A percentile compares a stretch with the other conserved stretches of the same genome.
Conservation (phyloP, 2,113 vertebrate species). For the Hypomesus transpacificus region DNA sequence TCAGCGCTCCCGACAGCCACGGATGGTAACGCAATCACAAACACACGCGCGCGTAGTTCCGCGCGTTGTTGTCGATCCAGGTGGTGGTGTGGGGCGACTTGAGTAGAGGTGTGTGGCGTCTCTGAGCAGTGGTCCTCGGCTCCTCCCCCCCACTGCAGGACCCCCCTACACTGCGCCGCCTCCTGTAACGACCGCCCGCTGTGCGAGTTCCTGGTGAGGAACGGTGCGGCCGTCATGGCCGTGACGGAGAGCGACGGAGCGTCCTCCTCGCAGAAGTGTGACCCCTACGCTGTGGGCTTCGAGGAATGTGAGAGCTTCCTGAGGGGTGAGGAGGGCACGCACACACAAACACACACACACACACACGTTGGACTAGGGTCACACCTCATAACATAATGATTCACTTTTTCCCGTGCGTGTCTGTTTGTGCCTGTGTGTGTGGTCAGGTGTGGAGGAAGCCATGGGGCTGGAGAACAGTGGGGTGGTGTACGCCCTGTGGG, state of each 20-base stretch:
- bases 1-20: constrained; percentile 87
- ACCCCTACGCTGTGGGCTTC: constrained; percentile 80
- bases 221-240: constrained; percentile 81
- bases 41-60: no score
- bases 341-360: background rate
- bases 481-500: constrained; percentile 85
- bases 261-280: constrained; percentile 84
- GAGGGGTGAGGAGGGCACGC: constrained; percentile 65
- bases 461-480: constrained; percentile 84
- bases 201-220: constrained; percentile 82
- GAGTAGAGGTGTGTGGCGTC: no score
- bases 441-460: constrained; percentile 78
- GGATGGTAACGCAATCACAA: constrained; percentile 76
- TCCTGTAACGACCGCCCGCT: constrained; percentile 85
- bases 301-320: constrained; percentile 81
- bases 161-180: constrained; percentile 84
- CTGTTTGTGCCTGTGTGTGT: constrained; percentile 13
- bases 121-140: background rate
- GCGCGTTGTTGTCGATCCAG: no score
- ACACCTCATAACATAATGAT: background rate
- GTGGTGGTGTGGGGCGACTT: no score
- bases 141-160: constrained; percentile 65
- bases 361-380: background rate
- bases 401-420: background rate
- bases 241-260: constrained; percentile 82